Percentiles rank a stretch among this genome's conserved stretches.
phyloP scores from a whole-genome alignment of 2,888 invertebrate genomes.

The Drosophila demipolita region DNA sequence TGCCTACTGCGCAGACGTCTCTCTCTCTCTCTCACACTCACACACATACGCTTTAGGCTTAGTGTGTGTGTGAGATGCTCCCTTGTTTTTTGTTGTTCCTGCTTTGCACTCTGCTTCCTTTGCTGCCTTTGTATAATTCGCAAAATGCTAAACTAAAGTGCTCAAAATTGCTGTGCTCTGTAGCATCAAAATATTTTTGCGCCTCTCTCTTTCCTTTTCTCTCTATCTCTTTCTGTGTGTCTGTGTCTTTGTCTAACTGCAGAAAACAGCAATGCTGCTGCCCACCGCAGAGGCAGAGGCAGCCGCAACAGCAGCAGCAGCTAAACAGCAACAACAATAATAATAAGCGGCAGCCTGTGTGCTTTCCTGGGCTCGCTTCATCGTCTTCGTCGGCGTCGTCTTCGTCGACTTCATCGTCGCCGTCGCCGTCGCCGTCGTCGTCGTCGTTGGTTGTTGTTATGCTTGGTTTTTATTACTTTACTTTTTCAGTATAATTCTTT shows the following conservation, averaged over 20 bases:
- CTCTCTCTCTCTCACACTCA: slow-evolving; percentile 6
- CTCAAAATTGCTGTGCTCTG: slow-evolving; percentile 74
- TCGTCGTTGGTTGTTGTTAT: slow-evolving; percentile 61
- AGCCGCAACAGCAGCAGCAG: slow-evolving; percentile 11
- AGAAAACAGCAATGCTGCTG: slow-evolving; percentile 6
- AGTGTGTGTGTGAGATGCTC: slow-evolving; percentile 37
- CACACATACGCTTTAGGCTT: slow-evolving; percentile 2
- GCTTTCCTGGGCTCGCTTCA: slow-evolving; percentile 51
- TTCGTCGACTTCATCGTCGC: slow-evolving; percentile 11
- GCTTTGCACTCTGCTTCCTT: slow-evolving; percentile 68
- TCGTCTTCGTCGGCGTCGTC: slow-evolving; percentile 25
- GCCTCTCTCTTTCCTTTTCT: slow-evolving; percentile 20
- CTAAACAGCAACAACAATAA: slow-evolving; percentile 16
- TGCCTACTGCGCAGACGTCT: slow-evolving; percentile 49
- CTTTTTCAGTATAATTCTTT: slow-evolving; percentile 76
- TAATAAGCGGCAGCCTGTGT: slow-evolving; percentile 50
- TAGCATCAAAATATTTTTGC: slow-evolving; percentile 45
- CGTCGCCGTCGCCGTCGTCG: slow-evolving; percentile 37
- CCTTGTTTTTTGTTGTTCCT: slow-evolving; percentile 67
- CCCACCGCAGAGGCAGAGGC: slow-evolving; percentile 29
- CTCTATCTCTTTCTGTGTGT: slow-evolving; percentile 4
- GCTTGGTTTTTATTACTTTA: slow-evolving; percentile 76
- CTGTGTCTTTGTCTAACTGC: not conserved
- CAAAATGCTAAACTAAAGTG: slow-evolving; percentile 79
- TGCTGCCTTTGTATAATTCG: slow-evolving; percentile 48